phyloP scores from a whole-genome alignment of 2,888 invertebrate species.

The Nomada goodeniana region DNA sequence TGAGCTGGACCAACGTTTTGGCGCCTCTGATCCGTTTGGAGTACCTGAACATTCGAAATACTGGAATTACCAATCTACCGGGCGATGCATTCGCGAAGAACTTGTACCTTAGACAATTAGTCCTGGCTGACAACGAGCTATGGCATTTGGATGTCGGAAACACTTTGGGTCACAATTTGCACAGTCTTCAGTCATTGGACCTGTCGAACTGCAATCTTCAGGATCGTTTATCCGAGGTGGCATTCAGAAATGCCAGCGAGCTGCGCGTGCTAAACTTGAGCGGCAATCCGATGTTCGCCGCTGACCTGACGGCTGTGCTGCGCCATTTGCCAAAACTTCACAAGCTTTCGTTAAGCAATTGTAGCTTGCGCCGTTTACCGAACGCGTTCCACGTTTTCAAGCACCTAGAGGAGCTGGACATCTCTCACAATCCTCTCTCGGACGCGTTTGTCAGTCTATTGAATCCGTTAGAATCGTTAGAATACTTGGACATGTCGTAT shows the following conservation, averaged over 20 bases:
- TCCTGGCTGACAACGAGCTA: constrained; percentile 88
- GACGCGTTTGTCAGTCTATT: constrained; percentile 89
- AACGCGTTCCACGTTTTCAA: constrained; percentile 89
- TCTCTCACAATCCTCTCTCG: constrained; percentile 89
- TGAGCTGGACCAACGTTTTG: constrained; percentile 88
- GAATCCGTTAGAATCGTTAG: constrained; percentile 88
- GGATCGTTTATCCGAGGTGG: constrained; percentile 88
- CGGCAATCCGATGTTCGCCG: constrained; percentile 89
- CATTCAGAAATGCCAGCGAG: constrained; percentile 89
- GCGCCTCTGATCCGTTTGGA: constrained; percentile 87
- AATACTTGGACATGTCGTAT: constrained; percentile 90
- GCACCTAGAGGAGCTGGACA: constrained; percentile 88
- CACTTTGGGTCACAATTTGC: constrained; percentile 88
- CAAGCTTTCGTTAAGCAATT: constrained; percentile 88
- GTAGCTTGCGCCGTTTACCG: constrained; percentile 88
- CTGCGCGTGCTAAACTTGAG: constrained; percentile 88
- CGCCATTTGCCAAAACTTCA: constrained; percentile 88
- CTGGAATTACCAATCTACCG: constrained; percentile 87
- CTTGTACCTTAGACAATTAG: constrained; percentile 87
- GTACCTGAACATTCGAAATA: constrained; percentile 87
- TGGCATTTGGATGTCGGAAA: constrained; percentile 88
- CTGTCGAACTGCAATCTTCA: constrained; percentile 89
- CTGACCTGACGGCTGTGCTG: constrained; percentile 88
- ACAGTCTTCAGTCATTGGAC: constrained; percentile 88
- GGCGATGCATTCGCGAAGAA: constrained; percentile 89